phyloP scores from a whole-genome alignment of 2,888 invertebrate species.

The Erebia epiphron region DNA sequence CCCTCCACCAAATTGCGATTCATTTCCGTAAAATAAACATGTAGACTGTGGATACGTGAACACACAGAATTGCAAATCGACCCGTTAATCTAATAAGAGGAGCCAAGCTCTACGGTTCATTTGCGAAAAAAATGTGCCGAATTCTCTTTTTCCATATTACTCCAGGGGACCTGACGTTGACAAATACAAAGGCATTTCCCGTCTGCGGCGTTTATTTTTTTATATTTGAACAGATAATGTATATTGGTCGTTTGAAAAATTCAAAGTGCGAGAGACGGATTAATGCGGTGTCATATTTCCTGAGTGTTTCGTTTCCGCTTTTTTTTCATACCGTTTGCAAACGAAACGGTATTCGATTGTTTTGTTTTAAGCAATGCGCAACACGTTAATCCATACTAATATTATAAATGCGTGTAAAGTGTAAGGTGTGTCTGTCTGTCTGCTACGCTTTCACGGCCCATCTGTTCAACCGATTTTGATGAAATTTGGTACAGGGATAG shows the following conservation, averaged over 20 bases:
- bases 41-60: constrained; percentile 62
- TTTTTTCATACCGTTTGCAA: background rate
- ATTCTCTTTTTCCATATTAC: constrained; percentile 63
- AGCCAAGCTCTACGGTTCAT: constrained; percentile 76
- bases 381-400: too few species aligned
- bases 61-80: constrained; percentile 81
- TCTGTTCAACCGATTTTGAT: too few species aligned
- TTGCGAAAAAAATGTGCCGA: constrained; percentile 76
- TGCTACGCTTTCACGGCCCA: too few species aligned
- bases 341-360: constrained; percentile 13
- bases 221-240: constrained; percentile 74
- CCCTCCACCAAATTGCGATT: constrained; percentile 72
- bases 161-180: constrained; percentile 73
- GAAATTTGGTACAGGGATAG: too few species aligned
- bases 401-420: too few species aligned
- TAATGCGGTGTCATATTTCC: constrained; percentile 28
- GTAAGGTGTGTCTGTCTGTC: too few species aligned
- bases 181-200: constrained; percentile 80
- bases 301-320: constrained; percentile 24
- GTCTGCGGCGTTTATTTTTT: constrained; percentile 63
- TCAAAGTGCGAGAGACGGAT: constrained; percentile 37
- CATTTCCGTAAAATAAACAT: constrained; percentile 82
- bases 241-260: constrained; percentile 62
- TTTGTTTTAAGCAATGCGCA: background rate
- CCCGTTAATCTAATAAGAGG: constrained; percentile 82